These are phyloP conservation scores for Caretta caretta DNA, from an alignment of 2,113 vertebrate genomes.

Conservation along the genomic window DNA sequence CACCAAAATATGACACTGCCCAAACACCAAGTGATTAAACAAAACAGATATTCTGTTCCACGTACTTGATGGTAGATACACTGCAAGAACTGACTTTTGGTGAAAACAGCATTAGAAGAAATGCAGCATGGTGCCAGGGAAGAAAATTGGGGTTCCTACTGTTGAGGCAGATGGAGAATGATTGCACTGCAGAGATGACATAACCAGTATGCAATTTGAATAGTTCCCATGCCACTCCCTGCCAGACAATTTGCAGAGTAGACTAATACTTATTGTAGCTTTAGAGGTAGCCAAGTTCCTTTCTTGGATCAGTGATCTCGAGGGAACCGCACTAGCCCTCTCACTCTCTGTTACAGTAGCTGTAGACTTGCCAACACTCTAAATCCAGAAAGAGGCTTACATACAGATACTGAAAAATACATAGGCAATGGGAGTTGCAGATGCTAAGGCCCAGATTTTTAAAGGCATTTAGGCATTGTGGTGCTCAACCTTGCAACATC, in stretches of 20 bases:
- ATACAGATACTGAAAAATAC: not conserved
- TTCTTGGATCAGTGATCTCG: not conserved
- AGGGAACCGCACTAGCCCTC: not conserved
- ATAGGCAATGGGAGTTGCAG: not conserved
- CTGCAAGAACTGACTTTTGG: not conserved
- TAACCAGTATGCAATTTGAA: not conserved
- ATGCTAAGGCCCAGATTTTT: not conserved
- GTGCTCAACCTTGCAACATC: not conserved
- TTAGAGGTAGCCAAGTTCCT: not conserved
- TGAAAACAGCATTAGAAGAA: not conserved
- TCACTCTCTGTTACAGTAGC: not conserved
- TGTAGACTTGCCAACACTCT: not conserved
- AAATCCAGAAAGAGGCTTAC: not conserved
- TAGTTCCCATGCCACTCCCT: not conserved
- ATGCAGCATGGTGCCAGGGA: not conserved
- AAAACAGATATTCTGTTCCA: not conserved
- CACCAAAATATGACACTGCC: not conserved
- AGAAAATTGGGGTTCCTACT: not conserved
- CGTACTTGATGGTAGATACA: not conserved
- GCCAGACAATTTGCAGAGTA: not conserved
- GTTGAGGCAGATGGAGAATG: not conserved
- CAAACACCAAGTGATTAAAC: not conserved
- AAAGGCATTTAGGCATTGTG: not conserved
- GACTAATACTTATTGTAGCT: not conserved
- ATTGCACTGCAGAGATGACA: not conserved